A percentile compares a stretch with the other conserved stretches of the same genome.
Conservation (phyloP, 2,113 vertebrate genomes). For the Hyperoodon ampullatus region DNA sequence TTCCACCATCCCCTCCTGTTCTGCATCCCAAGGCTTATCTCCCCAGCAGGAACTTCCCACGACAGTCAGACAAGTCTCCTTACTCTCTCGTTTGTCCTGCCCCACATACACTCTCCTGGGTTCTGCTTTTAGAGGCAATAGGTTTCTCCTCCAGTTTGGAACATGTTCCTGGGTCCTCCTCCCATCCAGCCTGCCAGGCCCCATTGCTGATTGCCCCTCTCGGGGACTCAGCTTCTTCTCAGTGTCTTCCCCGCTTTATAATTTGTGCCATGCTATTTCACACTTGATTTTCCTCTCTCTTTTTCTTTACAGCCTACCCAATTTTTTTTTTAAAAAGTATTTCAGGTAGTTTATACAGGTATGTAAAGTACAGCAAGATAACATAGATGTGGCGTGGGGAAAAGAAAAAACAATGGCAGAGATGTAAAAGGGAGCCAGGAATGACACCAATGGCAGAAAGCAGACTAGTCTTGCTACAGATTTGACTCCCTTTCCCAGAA, state of each 20-base stretch:
- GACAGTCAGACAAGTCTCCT: fast-evolving
- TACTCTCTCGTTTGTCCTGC: fast-evolving
- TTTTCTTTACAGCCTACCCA: neutral
- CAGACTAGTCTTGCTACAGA: neutral
- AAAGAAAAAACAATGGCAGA: neutral
- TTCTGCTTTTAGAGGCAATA: neutral
- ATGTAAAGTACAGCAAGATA: neutral
- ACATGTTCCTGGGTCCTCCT: neutral
- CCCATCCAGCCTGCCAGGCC: fast-evolving
- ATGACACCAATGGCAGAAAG: neutral
- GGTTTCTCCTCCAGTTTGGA: neutral
- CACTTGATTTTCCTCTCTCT: neutral
- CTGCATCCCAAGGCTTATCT: neutral
- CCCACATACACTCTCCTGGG: fast-evolving
- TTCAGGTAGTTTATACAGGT: neutral
- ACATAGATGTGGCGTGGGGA: neutral
- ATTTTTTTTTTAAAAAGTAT: neutral
- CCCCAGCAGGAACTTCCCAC: fast-evolving
- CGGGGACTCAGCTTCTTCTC: neutral
- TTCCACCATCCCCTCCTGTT: neutral
- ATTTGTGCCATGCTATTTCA: neutral
- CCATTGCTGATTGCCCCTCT: neutral
- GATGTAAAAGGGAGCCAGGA: neutral
- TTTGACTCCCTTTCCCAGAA: slow-evolving; percentile 44
- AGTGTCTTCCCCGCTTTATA: neutral